phyloP scores from a whole-genome alignment of 1,140 invertebrate species.

The Musca domestica region DNA sequence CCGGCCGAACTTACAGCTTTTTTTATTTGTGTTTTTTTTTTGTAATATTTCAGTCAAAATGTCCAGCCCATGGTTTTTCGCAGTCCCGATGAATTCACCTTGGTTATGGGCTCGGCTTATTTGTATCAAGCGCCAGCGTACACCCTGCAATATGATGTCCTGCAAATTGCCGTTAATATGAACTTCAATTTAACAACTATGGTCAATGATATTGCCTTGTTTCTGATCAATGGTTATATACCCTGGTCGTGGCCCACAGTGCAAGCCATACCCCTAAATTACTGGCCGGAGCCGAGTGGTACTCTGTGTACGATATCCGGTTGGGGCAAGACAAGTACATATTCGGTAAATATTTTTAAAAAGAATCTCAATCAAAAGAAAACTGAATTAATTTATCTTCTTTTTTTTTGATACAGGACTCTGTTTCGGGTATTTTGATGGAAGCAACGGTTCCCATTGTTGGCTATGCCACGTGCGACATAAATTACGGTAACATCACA shows the following conservation, averaged over 20 bases:
- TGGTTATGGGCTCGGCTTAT: constrained; percentile 40
- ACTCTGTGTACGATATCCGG: constrained; percentile 35
- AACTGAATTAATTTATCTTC: no score
- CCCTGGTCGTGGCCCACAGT: constrained; percentile 29
- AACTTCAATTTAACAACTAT: constrained; percentile 26
- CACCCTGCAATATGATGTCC: constrained; percentile 35
- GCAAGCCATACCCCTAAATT: constrained; percentile 29
- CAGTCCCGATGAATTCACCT: constrained; percentile 34
- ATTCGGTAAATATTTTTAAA: neutral
- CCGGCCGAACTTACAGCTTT: no score
- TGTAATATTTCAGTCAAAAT: constrained; percentile 12
- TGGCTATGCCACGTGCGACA: constrained; percentile 23
- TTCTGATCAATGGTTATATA: constrained; percentile 42
- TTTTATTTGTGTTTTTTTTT: no score
- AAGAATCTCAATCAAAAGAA: neutral
- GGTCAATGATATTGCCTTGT: constrained; percentile 36
- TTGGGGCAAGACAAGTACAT: constrained; percentile 33
- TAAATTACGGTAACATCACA: constrained; percentile 25
- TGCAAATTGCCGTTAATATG: constrained; percentile 32
- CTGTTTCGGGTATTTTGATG: constrained; percentile 28
- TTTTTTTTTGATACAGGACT: constrained; percentile 15
- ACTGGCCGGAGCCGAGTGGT: neutral
- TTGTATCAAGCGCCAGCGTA: constrained; percentile 17
- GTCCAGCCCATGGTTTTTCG: constrained; percentile 25
- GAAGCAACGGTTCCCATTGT: constrained; percentile 31